A percentile compares a stretch with the other conserved stretches of the same genome.
Conservation (phyloP, 2,797 vertebrate genomes). For the Gymnoscopelus braueri region DNA sequence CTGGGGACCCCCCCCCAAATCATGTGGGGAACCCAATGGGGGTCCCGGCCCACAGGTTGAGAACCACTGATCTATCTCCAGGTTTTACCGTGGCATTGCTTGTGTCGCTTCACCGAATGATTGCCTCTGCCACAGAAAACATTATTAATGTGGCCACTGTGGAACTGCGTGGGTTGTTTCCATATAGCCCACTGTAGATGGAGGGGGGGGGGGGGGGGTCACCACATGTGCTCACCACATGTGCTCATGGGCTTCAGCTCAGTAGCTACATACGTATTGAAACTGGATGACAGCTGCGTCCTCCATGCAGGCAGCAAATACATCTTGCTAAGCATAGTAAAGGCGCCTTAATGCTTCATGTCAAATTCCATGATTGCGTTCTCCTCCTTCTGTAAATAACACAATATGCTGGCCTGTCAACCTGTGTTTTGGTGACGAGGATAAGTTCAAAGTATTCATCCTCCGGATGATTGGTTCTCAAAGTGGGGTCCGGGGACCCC, state of each 20-base stretch:
- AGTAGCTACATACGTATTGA: constrained; percentile 1
- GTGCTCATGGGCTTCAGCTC: neutral
- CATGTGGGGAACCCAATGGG: too few species aligned
- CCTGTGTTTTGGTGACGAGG: neutral
- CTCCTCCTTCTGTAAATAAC: constrained; percentile 3
- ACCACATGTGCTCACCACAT: neutral
- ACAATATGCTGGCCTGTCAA: constrained; percentile 4
- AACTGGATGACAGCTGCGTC: constrained; percentile 30
- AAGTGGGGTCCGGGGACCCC: too few species aligned
- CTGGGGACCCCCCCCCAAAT: too few species aligned
- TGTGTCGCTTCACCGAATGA: neutral
- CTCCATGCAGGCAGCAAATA: constrained; percentile 7
- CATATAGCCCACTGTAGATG: neutral
- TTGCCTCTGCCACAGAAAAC: neutral
- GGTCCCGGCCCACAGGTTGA: too few species aligned
- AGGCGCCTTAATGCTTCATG: neutral
- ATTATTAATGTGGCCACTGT: neutral
- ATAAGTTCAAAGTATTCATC: neutral
- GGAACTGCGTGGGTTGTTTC: neutral
- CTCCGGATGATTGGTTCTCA: too few species aligned
- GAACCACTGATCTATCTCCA: neutral
- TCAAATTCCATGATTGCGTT: constrained; percentile 15
- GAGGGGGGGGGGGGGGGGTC: neutral
- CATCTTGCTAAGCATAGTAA: constrained; percentile 5
- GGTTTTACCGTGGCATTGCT: neutral